Conservation (phyloP, 2,113 vertebrate genomes). For the Cygnus buccinator region DNA sequence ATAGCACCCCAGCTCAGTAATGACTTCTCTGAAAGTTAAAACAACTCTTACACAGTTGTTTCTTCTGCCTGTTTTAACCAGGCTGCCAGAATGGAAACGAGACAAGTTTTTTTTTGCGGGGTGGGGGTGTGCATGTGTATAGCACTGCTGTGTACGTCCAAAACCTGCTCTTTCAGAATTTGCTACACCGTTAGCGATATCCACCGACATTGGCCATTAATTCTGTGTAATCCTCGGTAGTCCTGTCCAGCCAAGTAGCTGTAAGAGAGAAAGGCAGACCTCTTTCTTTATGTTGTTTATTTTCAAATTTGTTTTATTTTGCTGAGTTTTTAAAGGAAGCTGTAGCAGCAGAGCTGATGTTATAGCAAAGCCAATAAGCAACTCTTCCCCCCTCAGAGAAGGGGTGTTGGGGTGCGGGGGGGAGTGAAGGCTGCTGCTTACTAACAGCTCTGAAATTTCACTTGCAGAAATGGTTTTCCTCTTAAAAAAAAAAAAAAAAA, state of each 20-base stretch:
- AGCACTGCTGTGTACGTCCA: background rate
- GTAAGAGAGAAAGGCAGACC: background rate
- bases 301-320: background rate
- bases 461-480: conserved; percentile 51
- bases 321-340: background rate
- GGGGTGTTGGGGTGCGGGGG: background rate
- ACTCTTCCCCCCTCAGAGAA: background rate
- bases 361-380: background rate
- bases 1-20: background rate
- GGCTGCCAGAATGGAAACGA: conserved; percentile 20
- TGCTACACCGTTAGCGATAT: rapidly evolving
- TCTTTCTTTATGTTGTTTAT: background rate
- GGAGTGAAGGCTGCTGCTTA: background rate
- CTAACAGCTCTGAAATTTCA: conserved; percentile 47
- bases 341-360: background rate
- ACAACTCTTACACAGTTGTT: background rate
- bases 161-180: background rate
- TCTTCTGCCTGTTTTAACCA: background rate
- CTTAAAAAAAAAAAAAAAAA: background rate
- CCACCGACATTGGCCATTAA: background rate
- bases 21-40: conserved; percentile 50
- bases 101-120: background rate
- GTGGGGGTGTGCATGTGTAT: background rate
- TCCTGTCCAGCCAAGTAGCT: background rate
- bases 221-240: background rate